A percentile compares a stretch with the other conserved stretches of the same genome.
Conservation (phyloP, 2,113 vertebrate genomes). For the Hippocampus comes region DNA sequence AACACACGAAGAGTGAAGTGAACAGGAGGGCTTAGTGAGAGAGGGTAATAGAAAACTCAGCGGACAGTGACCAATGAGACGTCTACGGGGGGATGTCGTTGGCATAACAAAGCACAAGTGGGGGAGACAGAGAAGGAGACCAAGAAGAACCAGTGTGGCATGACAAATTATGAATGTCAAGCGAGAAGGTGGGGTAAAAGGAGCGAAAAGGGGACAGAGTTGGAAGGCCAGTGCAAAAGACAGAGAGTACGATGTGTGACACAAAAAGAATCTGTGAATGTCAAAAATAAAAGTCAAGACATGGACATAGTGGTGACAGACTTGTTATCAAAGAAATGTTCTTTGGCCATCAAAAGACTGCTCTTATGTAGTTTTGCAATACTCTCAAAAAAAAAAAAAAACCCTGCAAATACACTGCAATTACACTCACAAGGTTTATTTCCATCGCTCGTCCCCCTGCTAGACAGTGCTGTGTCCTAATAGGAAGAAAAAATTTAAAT, state of each 20-base stretch:
- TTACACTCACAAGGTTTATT: no score
- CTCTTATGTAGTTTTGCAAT: not conserved
- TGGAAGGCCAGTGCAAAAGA: slow-evolving; percentile 11
- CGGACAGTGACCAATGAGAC: slow-evolving; percentile 65
- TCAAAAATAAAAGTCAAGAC: slow-evolving; percentile 27
- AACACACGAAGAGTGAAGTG: slow-evolving; percentile 22
- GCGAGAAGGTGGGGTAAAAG: slow-evolving; percentile 3
- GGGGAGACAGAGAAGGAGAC: slow-evolving; percentile 33
- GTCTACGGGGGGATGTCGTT: slow-evolving; percentile 33
- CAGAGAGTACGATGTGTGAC: not conserved
- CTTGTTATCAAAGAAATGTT: slow-evolving; percentile 32
- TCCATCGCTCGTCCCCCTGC: no score
- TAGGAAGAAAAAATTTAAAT: no score
- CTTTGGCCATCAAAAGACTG: slow-evolving; percentile 18
- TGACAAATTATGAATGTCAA: slow-evolving; percentile 45
- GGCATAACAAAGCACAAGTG: slow-evolving; percentile 55
- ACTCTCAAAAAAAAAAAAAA: no score
- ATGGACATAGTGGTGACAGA: slow-evolving; percentile 24
- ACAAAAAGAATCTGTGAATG: slow-evolving; percentile 32
- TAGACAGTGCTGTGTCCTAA: no score
- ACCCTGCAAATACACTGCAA: no score
- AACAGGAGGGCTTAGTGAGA: slow-evolving; percentile 12
- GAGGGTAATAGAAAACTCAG: slow-evolving; percentile 55
- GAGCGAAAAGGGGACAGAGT: slow-evolving; percentile 4
- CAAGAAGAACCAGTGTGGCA: slow-evolving; percentile 32